phyloP scores from a whole-genome alignment of 2,888 invertebrate genomes.

The Trileptium ribeirensis region DNA sequence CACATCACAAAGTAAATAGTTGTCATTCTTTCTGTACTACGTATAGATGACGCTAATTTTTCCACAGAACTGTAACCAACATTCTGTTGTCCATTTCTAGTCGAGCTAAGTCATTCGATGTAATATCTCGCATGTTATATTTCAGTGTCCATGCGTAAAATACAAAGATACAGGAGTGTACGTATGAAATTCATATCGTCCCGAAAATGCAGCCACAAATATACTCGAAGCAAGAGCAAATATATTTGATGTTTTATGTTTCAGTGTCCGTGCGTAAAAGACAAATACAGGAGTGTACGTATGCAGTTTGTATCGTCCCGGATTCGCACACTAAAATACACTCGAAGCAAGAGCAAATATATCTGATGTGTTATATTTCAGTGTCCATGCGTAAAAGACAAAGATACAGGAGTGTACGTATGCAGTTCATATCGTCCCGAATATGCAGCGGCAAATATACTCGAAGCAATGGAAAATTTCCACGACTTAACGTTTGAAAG shows the following conservation, averaged over 20 bases:
- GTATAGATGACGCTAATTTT: no score
- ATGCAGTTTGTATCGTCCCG: background rate
- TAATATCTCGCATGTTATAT: no score
- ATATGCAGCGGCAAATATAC: background rate
- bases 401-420: background rate
- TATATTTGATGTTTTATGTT: no score
- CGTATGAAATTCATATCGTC: background rate
- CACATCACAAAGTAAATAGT: no score
- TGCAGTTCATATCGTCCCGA: background rate
- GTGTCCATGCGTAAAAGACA: background rate
- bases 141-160: background rate
- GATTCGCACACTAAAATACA: background rate
- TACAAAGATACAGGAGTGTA: background rate
- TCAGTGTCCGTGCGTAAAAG: background rate
- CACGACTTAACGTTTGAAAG: background rate
- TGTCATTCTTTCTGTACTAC: no score
- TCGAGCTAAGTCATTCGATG: no score
- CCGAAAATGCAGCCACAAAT: background rate
- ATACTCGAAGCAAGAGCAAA: background rate
- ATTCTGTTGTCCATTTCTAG: no score
- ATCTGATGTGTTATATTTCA: no score
- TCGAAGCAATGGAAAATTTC: background rate
- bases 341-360: background rate
- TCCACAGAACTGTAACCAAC: no score
- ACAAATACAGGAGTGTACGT: background rate